Percentiles rank a stretch among this genome's conserved stretches.
Evolutionary conservation across 2,113 vertebrate species (phyloP).

Genomic region (Eidolon helvum): DNA sequence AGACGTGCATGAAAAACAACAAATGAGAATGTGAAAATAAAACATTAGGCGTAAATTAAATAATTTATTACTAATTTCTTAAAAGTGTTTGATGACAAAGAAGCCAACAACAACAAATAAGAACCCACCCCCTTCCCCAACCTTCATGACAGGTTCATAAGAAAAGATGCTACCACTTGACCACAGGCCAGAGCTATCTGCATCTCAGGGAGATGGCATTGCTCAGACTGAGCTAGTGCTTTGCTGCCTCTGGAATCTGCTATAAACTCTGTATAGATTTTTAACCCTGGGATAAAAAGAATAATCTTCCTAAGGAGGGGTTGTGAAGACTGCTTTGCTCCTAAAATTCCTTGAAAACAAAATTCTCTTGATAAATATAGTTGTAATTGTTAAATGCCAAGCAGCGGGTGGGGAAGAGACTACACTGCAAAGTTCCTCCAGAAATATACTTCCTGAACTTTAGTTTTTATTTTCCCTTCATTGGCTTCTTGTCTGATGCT

Average conservation of each 20-base stretch:
- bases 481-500: neutral
- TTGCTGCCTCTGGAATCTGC: neutral
- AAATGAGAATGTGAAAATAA: slow-evolving; percentile 70
- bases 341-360: slow-evolving; percentile 4
- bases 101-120: neutral
- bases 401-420: too few species aligned
- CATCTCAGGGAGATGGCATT: neutral
- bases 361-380: neutral
- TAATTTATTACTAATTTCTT: slow-evolving; percentile 11
- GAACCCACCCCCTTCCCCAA: neutral
- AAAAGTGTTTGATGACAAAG: neutral
- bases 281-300: neutral
- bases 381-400: neutral
- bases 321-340: neutral
- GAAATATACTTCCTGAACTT: neutral
- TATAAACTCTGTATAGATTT: neutral
- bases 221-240: neutral
- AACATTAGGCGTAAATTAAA: neutral
- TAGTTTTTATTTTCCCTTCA: neutral
- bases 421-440: neutral
- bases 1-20: slow-evolving; percentile 66
- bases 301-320: neutral
- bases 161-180: neutral
- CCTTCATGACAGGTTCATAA: neutral
- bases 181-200: neutral